These are phyloP conservation scores for Echinarachnius parma DNA, from an alignment of 53 echinoderm and acorn worm genomes.

Conservation along the genomic window DNA sequence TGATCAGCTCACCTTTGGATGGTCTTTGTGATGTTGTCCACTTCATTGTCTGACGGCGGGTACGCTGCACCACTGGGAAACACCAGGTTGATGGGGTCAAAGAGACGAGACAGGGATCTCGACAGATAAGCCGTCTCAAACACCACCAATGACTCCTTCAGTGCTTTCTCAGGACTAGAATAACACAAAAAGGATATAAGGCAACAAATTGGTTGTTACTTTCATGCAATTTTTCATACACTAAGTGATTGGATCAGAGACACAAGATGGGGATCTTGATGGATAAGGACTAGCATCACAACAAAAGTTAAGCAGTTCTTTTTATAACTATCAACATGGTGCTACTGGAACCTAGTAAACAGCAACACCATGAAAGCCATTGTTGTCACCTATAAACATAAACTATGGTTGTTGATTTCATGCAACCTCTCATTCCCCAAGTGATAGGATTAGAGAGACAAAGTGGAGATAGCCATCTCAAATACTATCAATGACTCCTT, in stretches of 20 bases:
- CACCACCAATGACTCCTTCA: conserved; percentile 73
- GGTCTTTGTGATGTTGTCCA: conserved; percentile 86
- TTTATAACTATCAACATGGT: too few relatives aligned
- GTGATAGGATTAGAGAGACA: conserved; percentile 96
- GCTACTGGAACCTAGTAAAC: too few relatives aligned
- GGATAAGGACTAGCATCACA: too few relatives aligned
- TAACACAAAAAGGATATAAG: neutral
- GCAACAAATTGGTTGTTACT: neutral
- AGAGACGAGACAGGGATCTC: conserved; percentile 84
- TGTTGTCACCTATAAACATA: too few relatives aligned
- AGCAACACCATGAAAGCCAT: too few relatives aligned
- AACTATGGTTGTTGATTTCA: too few relatives aligned
- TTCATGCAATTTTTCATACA: too few relatives aligned
- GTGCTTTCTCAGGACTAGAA: conserved; percentile 81
- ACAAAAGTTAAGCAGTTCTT: too few relatives aligned
- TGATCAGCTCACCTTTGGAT: conserved; percentile 74
- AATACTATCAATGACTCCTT: conserved; percentile 77
- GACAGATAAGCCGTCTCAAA: conserved; percentile 98
- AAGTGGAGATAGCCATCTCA: conserved; percentile 87
- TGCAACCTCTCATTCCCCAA: too few relatives aligned
- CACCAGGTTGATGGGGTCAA: conserved; percentile 96
- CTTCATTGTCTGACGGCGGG: conserved; percentile 86
- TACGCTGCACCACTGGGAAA: conserved; percentile 85
- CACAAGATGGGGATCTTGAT: too few relatives aligned
- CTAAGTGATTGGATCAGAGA: too few relatives aligned